Evolutionary conservation across 2,113 vertebrate species (phyloP), one percentile per base, ranked within the genome.

Genomic region (Mormyrus iriodes): DNA sequence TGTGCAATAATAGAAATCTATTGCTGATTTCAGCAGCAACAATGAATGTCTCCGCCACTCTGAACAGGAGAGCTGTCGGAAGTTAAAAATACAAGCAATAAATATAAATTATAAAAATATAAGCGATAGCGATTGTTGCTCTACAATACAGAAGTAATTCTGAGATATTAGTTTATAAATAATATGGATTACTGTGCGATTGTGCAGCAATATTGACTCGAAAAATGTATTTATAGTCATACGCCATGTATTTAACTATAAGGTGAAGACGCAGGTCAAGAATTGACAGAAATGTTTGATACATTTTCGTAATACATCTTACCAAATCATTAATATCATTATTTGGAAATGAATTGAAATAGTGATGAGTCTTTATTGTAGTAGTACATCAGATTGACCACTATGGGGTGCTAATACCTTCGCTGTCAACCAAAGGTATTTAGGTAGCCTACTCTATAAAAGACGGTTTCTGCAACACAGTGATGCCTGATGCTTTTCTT

Each of bases 371-470:
- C 35, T 19, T 84, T 69, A 39, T 46, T 88, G 49, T 48, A 4
- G 73, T 42, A 89, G 51, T 84, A 39, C 35, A 61, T 52, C 21
- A 55, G 12, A 89, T 27, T 89, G 52, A 58, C 88, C 88, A 84
- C 88, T 82, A n/a, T 83, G 88, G 51, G 88, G 88, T 31, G 76
- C 88, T 89, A 76, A 39, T 76, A 44, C 51, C 7, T 58, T 51
- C 88, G 15, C 49, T 51, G 88, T 86, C 27, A 53, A 86, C 76
- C 24, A 39, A 52, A n/a, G 42, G 15, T 31, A 69, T 42, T 21
- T 35, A 19, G 73, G 15, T 79, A 79, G 10, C 27, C 61, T 31
- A 10, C 35, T 79, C 2, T 17, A 42, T 19, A 42, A 35, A 76
- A 35, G 17, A 19, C 15, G 0, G 35, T 42, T 79, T 79, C 13